phyloP scores from a whole-genome alignment of 2,113 vertebrate genomes.

The Hiodon tergisus region DNA sequence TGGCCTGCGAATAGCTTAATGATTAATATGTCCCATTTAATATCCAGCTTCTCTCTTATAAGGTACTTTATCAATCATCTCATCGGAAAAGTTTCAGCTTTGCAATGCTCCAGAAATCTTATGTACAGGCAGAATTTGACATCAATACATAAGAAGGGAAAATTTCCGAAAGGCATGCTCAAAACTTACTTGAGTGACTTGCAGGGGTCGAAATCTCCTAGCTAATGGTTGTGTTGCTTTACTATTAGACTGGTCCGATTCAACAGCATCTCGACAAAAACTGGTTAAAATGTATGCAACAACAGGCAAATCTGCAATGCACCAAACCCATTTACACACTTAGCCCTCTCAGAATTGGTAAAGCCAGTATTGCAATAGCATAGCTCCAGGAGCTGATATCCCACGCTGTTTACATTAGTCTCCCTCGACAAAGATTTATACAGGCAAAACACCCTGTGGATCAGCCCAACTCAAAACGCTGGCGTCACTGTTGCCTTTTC shows the following conservation, averaged over 20 bases:
- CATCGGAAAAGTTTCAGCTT: not conserved
- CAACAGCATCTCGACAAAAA: not conserved
- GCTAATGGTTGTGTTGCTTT: conserved; percentile 6
- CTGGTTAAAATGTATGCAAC: not conserved
- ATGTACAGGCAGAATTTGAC: conserved; percentile 3
- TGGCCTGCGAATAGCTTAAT: too few species aligned
- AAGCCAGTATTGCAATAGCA: not conserved
- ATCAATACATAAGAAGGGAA: conserved; percentile 6
- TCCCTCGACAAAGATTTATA: not conserved
- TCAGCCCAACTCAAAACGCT: not conserved
- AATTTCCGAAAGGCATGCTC: conserved; percentile 7
- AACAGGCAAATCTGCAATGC: conserved; percentile 6
- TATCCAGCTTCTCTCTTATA: not conserved
- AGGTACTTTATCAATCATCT: not conserved
- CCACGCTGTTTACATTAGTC: not conserved
- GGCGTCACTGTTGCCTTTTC: not conserved
- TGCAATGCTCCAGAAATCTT: not conserved
- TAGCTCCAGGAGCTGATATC: not conserved
- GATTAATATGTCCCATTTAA: not conserved
- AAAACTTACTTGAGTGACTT: not conserved
- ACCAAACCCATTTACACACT: not conserved
- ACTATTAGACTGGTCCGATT: not conserved
- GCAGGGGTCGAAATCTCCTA: not conserved
- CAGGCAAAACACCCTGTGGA: not conserved
- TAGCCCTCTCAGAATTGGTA: not conserved